Percentiles rank a stretch among this genome's conserved stretches.
Evolutionary conservation across 2,797 vertebrate species (phyloP).

Genomic region (Chrosomus eos): DNA sequence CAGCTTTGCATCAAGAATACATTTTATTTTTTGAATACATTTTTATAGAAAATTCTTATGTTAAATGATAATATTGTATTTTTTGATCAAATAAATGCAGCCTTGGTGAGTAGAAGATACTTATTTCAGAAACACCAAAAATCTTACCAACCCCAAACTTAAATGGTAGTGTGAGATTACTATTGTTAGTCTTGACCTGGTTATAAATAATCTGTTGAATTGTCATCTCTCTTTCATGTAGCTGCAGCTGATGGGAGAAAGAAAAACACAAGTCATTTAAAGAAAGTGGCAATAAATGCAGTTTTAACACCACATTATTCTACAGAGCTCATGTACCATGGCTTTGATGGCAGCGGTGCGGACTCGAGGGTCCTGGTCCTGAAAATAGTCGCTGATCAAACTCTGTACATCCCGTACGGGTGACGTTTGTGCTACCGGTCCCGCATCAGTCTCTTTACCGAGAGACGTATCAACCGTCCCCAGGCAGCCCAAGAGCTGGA

Average conservation of each 20-base stretch:
- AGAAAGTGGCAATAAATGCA: not conserved
- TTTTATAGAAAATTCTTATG: not conserved
- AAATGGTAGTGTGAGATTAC: not conserved
- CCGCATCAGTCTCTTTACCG: slow-evolving; percentile 81
- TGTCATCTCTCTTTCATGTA: slow-evolving; percentile 94
- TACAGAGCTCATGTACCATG: slow-evolving; percentile 80
- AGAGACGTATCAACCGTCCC: slow-evolving; percentile 82
- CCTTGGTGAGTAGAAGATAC: not conserved
- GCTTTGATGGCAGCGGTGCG: slow-evolving; percentile 95
- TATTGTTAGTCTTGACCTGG: slow-evolving; percentile 80
- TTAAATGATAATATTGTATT: not conserved
- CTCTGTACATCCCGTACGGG: slow-evolving; percentile 86
- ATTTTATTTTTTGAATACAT: not conserved
- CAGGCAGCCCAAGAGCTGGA: slow-evolving; percentile 92
- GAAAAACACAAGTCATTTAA: not conserved
- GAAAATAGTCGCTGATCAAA: slow-evolving; percentile 94
- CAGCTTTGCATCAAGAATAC: not conserved
- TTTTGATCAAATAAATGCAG: not conserved
- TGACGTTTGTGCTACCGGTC: slow-evolving; percentile 66
- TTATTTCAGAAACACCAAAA: not conserved
- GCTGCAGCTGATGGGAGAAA: slow-evolving; percentile 82
- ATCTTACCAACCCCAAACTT: not conserved
- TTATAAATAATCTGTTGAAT: slow-evolving; percentile 91
- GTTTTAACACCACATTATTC: not conserved
- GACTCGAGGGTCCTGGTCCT: slow-evolving; percentile 94